Conservation (phyloP, 2,113 vertebrate species). For the Madoqua kirkii region DNA sequence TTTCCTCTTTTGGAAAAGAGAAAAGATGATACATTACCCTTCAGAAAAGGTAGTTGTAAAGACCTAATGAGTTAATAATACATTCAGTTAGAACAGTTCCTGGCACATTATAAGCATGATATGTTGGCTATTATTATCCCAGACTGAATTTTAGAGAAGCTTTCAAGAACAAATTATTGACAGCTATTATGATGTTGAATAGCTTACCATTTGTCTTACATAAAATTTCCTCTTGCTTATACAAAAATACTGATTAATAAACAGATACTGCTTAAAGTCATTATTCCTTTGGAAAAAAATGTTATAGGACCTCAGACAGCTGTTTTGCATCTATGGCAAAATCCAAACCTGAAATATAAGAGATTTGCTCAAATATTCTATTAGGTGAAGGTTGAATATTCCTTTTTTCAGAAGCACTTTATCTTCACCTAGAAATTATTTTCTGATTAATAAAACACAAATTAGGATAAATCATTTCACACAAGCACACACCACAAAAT, state of each 20-base stretch:
- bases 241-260: slow-evolving; percentile 5
- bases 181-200: background rate
- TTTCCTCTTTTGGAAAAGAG: background rate
- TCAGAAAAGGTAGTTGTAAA: background rate
- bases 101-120: background rate
- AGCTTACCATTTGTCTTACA: slow-evolving; percentile 14
- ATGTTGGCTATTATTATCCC: background rate
- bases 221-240: slow-evolving; percentile 15
- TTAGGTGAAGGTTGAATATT: background rate
- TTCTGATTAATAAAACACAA: slow-evolving; percentile 30
- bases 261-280: background rate
- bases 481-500: background rate
- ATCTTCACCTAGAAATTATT: slow-evolving; percentile 24
- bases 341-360: slow-evolving; percentile 3
- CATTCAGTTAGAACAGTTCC: background rate
- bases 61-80: slow-evolving; percentile 21
- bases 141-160: slow-evolving; percentile 17
- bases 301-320: background rate
- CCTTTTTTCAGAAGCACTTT: background rate
- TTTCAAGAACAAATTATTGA: slow-evolving; percentile 37
- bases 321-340: slow-evolving; percentile 31
- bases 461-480: background rate
- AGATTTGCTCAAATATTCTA: background rate
- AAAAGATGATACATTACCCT: background rate
- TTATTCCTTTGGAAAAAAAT: background rate